Conservation (phyloP, 2,113 vertebrate genomes). For the Mystacornis crossleyi region DNA sequence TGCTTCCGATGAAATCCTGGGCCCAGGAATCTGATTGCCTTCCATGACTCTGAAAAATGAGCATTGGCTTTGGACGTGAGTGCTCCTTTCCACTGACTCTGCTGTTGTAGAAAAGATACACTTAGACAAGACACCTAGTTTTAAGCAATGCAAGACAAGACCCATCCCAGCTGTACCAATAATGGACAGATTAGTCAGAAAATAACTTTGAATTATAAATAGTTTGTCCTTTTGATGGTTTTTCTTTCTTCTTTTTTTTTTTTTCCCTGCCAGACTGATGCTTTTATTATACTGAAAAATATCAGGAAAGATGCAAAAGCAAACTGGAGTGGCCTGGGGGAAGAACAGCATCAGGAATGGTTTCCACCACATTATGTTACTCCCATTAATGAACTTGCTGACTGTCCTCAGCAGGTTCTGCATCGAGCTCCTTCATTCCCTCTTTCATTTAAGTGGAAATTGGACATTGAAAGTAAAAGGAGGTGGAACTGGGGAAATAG, state of each 20-base stretch:
- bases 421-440: fast-evolving
- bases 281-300: background rate
- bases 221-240: background rate
- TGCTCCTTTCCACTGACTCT: background rate
- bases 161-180: background rate
- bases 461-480: background rate
- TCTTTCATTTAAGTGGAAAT: background rate
- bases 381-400: background rate
- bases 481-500: background rate
- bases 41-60: background rate
- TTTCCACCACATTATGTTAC: fast-evolving
- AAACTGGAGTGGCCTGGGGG: background rate
- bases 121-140: background rate
- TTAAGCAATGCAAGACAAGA: background rate
- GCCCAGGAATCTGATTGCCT: background rate
- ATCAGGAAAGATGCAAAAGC: background rate
- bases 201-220: background rate
- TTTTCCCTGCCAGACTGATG: background rate
- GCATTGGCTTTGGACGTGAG: background rate
- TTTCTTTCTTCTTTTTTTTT: background rate
- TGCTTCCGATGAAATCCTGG: background rate
- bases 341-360: background rate
- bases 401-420: background rate
- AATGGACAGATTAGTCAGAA: background rate
- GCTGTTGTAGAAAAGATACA: background rate